A percentile compares a stretch with the other conserved stretches of the same genome.
Conservation (phyloP, 2,113 vertebrate genomes). For the Ochotona curzoniae region DNA sequence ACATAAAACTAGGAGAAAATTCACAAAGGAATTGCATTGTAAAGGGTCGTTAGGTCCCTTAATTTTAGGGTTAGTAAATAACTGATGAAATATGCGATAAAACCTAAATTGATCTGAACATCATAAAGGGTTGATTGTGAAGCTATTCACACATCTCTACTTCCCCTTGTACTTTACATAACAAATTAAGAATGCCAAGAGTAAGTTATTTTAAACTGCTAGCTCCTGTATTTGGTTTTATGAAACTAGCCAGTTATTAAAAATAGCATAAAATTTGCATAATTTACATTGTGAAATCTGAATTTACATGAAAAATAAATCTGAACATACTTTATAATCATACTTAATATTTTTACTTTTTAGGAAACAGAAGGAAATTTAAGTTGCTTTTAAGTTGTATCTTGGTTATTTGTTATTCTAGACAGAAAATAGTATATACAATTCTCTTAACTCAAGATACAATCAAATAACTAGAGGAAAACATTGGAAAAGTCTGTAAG, state of each 20-base stretch:
- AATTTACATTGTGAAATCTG: not conserved
- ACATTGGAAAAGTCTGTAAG: too few relatives aligned
- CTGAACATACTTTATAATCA: not conserved
- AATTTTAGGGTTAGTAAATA: conserved; percentile 72
- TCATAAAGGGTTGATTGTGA: conserved; percentile 29
- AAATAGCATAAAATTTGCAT: not conserved
- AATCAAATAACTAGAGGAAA: too few relatives aligned
- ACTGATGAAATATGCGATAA: conserved; percentile 71
- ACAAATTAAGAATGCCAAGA: not conserved
- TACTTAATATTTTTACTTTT: not conserved
- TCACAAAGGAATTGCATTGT: conserved; percentile 30
- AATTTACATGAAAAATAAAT: not conserved
- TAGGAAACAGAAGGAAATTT: not conserved
- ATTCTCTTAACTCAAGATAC: not conserved
- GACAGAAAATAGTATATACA: not conserved
- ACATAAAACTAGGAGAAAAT: conserved; percentile 51
- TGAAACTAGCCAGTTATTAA: not conserved
- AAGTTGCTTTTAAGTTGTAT: not conserved
- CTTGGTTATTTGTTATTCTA: not conserved
- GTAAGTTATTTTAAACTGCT: not conserved
- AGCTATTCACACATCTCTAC: not conserved
- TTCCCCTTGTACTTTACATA: conserved; percentile 22
- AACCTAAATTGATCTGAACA: conserved; percentile 46
- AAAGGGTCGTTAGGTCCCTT: conserved; percentile 41
- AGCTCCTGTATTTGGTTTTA: not conserved